Base-by-base conservation (phyloP, 2,113 vertebrate species). In the Spermophilus dauricus region DNA sequence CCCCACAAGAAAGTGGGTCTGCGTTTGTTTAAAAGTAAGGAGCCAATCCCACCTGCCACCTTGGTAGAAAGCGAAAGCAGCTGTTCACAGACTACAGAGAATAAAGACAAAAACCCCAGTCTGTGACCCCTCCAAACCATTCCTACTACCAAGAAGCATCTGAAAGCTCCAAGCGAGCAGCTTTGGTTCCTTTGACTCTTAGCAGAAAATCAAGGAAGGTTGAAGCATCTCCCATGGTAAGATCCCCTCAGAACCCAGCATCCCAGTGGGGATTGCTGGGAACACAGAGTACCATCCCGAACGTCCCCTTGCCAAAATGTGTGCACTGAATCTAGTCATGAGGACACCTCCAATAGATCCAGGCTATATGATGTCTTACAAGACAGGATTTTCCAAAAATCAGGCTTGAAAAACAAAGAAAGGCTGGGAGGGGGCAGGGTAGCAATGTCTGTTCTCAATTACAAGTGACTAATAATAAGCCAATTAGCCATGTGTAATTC, bases 111-210 rank as follows among this genome's bases (percentile, higher is more conserved):
- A 94, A 69, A 63, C 67, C 51, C 61, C 16, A 72, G n/a, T 26
- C 37, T n/a, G 3, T 89, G 89, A 70, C 88, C 30, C 61, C 72
- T 78, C 94, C 81, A 84, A 81, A 87, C 42, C 48, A 61, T 63
- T 85, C 39, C 45, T 91, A 30, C 37, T 51, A 75, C 81, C 45
- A 56, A 70, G 70, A 90, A 82, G 45, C 77, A 90, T 86, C 34
- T 86, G 81, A 92, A 87, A 89, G 75, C 61, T 58, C 26, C 45
- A 78, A 39, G 24, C 42, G 84, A 94, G 80, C n/a, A 58, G 42
- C 88, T 91, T 80, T 76, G 58, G 58, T 72, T 9, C 56, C 63
- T 97, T 45, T 94, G 81, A 81, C 42, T 89, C 77, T 53, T 51
- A 76, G 42, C 56, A 81, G 45, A 89, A 89, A 11, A 91, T 32